A percentile compares a stretch with the other conserved stretches of the same genome.
Conservation (phyloP, 2,113 vertebrate species). For the Rallus limicola region DNA sequence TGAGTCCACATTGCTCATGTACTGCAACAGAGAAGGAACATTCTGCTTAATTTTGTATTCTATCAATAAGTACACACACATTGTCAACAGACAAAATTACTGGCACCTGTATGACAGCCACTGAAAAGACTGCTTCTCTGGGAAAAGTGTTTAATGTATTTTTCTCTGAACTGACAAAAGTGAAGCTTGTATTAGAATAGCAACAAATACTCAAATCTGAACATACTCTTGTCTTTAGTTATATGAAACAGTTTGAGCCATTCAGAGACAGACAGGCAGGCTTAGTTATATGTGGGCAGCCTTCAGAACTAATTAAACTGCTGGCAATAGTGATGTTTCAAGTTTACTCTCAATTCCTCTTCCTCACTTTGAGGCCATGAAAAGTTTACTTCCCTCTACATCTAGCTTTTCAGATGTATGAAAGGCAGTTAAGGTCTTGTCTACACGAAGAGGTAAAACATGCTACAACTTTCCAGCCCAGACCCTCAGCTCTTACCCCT, state of each 20-base stretch:
- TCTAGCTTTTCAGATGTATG: not conserved
- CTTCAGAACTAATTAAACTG: not conserved
- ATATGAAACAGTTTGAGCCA: not conserved
- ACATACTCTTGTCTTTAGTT: not conserved
- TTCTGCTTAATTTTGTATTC: not conserved
- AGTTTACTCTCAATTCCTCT: not conserved
- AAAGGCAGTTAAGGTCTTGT: not conserved
- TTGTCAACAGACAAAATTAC: not conserved
- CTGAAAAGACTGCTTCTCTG: not conserved
- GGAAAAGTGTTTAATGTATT: not conserved
- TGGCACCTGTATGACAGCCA: not conserved
- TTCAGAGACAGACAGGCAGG: not conserved
- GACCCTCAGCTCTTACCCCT: not conserved
- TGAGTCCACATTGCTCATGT: slow-evolving; percentile 95
- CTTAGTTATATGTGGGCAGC: not conserved
- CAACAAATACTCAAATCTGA: not conserved
- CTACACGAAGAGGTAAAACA: not conserved
- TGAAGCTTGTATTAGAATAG: not conserved
- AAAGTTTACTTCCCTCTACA: not conserved
- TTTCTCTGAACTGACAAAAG: not conserved
- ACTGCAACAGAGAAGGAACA: slow-evolving; percentile 72
- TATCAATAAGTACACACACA: not conserved
- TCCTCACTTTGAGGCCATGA: not conserved
- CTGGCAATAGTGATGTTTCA: not conserved
- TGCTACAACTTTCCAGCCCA: not conserved